Evolutionary conservation across 2,888 invertebrate genomes (phyloP).

Genomic region (Heteromurus nitidus): DNA sequence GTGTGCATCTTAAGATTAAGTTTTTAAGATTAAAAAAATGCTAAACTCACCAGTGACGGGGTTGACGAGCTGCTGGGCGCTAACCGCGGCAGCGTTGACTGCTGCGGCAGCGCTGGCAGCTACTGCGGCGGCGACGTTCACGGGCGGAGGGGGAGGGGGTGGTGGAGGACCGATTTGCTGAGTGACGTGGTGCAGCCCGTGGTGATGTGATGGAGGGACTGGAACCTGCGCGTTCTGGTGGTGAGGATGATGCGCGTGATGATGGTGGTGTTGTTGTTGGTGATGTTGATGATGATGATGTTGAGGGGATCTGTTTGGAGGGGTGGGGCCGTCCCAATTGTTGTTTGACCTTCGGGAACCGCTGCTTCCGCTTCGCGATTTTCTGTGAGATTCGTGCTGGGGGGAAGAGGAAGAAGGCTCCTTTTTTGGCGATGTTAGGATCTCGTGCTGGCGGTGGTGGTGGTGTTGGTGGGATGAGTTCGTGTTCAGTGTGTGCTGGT

Average conservation of each 20-base stretch:
- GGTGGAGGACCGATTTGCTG: slow-evolving; percentile 68
- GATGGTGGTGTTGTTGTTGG: slow-evolving; percentile 12
- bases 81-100: slow-evolving; percentile 61
- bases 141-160: slow-evolving; percentile 70
- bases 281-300: slow-evolving; percentile 39
- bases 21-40: not conserved
- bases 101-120: slow-evolving; percentile 65
- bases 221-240: not conserved
- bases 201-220: slow-evolving; percentile 4
- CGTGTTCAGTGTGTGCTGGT: slow-evolving; percentile 11
- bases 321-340: not conserved
- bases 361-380: not conserved
- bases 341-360: not conserved
- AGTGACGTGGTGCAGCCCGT: not conserved
- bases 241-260: slow-evolving; percentile 52
- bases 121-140: slow-evolving; percentile 72
- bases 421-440: not conserved
- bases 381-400: not conserved
- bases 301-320: slow-evolving; percentile 20
- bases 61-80: slow-evolving; percentile 54
- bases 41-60: slow-evolving; percentile 51
- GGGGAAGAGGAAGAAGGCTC: not conserved
- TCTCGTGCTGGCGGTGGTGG: not conserved
- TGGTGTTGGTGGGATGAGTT: not conserved
- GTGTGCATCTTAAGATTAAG: no score